Evolutionary conservation across 2,797 vertebrate genomes (phyloP).

Genomic region (Lemur catta): DNA sequence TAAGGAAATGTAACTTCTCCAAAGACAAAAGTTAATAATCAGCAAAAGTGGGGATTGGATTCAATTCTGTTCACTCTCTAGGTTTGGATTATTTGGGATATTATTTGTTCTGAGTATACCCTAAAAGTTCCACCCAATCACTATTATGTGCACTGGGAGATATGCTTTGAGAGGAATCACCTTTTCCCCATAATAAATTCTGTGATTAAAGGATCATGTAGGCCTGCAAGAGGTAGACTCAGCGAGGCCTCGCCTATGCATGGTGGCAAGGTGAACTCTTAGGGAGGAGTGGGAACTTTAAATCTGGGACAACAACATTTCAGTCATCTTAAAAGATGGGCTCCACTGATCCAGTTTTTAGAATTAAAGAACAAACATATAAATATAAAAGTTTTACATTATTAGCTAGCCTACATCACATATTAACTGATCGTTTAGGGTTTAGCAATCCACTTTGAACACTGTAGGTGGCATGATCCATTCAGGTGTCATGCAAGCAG

Average conservation of each 20-base stretch:
- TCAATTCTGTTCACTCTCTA: background rate
- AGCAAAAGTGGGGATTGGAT: background rate
- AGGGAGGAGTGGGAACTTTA: background rate
- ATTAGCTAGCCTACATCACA: background rate
- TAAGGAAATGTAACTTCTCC: conserved; percentile 1
- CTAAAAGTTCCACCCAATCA: background rate
- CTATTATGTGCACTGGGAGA: background rate
- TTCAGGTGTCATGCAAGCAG: background rate
- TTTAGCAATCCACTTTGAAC: background rate
- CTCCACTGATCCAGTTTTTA: background rate
- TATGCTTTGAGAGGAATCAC: background rate
- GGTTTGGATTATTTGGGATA: background rate
- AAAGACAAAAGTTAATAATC: background rate
- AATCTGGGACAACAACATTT: background rate
- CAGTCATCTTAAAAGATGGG: background rate
- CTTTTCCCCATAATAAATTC: background rate
- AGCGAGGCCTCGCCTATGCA: background rate
- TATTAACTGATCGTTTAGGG: background rate
- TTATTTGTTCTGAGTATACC: background rate
- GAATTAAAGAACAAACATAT: background rate
- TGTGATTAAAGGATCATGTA: background rate
- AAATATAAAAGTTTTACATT: background rate
- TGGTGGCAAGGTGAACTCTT: background rate
- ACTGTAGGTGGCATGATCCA: background rate
- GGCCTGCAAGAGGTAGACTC: background rate